These are phyloP conservation scores for Alligator mississippiensis DNA, from an alignment of 2,113 vertebrate species.

Conservation along the genomic window DNA sequence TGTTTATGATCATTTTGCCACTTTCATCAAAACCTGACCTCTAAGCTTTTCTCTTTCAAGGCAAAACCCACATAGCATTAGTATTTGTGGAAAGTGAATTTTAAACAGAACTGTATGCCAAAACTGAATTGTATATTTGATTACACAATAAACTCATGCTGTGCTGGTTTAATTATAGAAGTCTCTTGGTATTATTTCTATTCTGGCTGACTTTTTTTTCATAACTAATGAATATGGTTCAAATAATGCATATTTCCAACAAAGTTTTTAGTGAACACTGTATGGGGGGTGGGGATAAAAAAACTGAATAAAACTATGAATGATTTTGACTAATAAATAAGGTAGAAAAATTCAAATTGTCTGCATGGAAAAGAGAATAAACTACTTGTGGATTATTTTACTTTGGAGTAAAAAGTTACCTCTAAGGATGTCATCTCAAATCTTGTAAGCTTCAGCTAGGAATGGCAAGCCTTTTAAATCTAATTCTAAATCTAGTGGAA, in stretches of 20 bases:
- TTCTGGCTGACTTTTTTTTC: background rate
- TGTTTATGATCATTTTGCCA: background rate
- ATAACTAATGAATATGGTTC: background rate
- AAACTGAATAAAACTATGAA: background rate
- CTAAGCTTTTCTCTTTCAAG: background rate
- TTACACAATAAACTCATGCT: background rate
- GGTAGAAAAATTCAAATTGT: background rate
- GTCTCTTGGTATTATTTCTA: background rate
- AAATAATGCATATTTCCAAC: background rate
- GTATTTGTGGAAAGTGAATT: background rate
- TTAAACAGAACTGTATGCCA: background rate
- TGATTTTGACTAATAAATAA: background rate
- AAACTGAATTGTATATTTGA: background rate
- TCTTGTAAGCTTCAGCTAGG: background rate
- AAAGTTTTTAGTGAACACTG: background rate
- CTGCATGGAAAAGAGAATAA: background rate
- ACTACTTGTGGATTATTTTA: background rate
- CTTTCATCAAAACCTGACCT: background rate
- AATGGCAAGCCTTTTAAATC: background rate
- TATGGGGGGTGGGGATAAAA: background rate
- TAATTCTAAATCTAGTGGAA: background rate
- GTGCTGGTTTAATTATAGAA: background rate
- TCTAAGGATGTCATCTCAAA: background rate
- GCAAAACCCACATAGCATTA: background rate
- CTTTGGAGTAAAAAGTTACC: background rate